Evolutionary conservation across 2,797 vertebrate species (phyloP).

Genomic region (Gorsachius magnificus): DNA sequence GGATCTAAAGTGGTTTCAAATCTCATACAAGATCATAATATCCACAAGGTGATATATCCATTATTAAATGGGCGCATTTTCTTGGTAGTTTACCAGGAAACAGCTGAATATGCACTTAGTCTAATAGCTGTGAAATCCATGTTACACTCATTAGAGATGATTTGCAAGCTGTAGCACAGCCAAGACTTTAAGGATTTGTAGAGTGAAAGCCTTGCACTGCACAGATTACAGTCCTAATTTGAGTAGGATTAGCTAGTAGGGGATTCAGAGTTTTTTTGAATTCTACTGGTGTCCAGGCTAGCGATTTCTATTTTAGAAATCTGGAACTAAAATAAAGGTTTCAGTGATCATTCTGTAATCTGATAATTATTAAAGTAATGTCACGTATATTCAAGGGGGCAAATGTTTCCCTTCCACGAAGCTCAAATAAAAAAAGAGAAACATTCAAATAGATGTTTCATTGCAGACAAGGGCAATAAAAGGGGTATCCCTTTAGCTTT

Average conservation of each 20-base stretch:
- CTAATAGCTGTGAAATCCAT: background rate
- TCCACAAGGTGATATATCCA: background rate
- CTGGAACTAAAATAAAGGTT: background rate
- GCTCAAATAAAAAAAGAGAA: background rate
- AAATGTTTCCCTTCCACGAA: background rate
- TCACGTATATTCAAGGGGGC: background rate
- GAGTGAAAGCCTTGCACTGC: background rate
- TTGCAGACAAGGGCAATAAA: background rate
- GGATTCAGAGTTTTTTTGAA: accelerated
- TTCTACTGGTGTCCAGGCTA: background rate
- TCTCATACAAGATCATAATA: background rate
- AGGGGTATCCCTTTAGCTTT: background rate
- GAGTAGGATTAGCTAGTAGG: background rate
- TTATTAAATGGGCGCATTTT: background rate
- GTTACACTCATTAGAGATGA: background rate
- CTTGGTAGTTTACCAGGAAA: background rate
- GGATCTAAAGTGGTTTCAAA: background rate
- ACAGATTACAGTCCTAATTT: background rate
- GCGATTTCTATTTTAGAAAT: background rate
- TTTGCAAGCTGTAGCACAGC: background rate
- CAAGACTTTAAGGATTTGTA: background rate
- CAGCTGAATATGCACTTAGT: background rate
- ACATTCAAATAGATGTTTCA: background rate
- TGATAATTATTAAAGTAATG: background rate
- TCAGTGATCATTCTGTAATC: background rate